Evolutionary conservation across 2,888 invertebrate species (phyloP).

Genomic region (Stenichneumon culpator): DNA sequence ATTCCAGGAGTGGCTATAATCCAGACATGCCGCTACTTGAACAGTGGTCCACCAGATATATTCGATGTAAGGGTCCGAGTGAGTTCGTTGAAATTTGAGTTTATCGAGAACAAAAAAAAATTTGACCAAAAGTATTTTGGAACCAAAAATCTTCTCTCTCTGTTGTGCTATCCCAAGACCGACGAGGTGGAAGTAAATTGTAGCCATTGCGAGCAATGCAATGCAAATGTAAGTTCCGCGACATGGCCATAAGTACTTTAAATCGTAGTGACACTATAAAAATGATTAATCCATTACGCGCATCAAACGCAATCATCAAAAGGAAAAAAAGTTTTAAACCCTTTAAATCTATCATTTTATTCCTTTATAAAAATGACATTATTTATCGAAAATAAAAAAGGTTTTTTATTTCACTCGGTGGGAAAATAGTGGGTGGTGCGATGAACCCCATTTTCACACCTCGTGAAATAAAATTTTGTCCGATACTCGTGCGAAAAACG

Average conservation of each 20-base stretch:
- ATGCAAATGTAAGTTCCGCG: conserved; percentile 81
- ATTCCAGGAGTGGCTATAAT: conserved; percentile 91
- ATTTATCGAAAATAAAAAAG: too few species aligned
- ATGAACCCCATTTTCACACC: too few species aligned
- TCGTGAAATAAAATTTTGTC: too few species aligned
- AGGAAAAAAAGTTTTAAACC: too few species aligned
- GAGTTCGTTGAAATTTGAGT: conserved; percentile 37
- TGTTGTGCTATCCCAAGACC: conserved; percentile 78
- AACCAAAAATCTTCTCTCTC: conserved; percentile 61
- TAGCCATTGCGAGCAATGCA: conserved; percentile 84
- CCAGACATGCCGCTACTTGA: conserved; percentile 92
- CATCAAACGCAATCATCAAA: too few species aligned
- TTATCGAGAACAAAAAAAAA: conserved; percentile 15
- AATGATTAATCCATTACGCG: too few species aligned
- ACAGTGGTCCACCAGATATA: conserved; percentile 94
- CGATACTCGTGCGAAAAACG: too few species aligned
- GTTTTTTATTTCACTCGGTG: too few species aligned
- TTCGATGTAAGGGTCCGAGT: conserved; percentile 90
- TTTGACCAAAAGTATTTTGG: conserved; percentile 7
- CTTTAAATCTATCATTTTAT: too few species aligned
- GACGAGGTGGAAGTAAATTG: conserved; percentile 82
- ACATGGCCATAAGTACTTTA: not conserved
- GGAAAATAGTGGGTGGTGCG: too few species aligned
- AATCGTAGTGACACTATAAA: not conserved
- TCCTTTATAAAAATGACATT: too few species aligned